Base-by-base conservation (phyloP, 2,113 vertebrate genomes). In the Calyptommatus sinebrachiatus region DNA sequence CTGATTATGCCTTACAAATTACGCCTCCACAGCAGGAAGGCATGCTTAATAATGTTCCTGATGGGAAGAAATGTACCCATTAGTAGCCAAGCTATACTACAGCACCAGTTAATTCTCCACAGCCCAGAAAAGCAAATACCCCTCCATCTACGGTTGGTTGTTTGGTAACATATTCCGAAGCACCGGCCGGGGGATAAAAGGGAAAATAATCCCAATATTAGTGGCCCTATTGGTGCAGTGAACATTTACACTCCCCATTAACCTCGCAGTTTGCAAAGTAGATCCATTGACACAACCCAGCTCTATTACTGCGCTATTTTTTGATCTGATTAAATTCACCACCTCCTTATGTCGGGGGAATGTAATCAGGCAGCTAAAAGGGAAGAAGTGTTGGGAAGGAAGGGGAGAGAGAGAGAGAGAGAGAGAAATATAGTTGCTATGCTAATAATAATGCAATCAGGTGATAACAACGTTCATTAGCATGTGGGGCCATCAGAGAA, bases 311-410 rank as follows among this genome's bases (percentile, higher is more conserved):
- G 73, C 60, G 69, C 70, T 31, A 8, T 72, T 83, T 72, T 83
- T 72, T 83, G 75, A 73, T 62, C 75, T 67, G 81, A 78, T 83
- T 83, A 83, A 60, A 73, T 83, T 73, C 35, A 11, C 76, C 76
- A 61, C 76, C n/a, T 24, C 73, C 76, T 29, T 71, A 78, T 8
- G 63, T 77, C 70, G 53, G 22, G 71, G 29, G 71, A 61, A 73
- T 20, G 63, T 83, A 83, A 83, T 83, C 81, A 78, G 81, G 76
- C 62, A 73, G 76, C 77, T 83, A 73, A 78, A 83, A 73, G 65
- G 21, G 26, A 63, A 26, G 24, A 11, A 26, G 9, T 10, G 41
- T 21, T 3, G 28, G 63, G 29, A 62, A 29, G 20, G 10, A 10
- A n/a, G 6, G n/a, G n/a, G 24, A 46, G 46, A 35, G 3, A 41